Base-by-base conservation (phyloP, 2,888 invertebrate species). In the Caenorhabditis afra region DNA sequence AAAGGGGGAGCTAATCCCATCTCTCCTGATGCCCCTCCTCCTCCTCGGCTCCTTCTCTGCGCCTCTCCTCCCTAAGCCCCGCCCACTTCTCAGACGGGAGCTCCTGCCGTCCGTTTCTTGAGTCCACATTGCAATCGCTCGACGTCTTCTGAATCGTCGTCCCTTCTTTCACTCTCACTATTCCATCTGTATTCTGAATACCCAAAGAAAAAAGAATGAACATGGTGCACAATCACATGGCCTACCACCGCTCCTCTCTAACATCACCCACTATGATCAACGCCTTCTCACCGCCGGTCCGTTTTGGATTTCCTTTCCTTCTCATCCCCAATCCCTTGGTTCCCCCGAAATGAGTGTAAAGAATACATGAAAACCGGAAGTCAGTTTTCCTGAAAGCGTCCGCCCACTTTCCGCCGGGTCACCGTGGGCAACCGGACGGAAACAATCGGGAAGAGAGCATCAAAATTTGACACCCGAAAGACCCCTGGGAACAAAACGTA, bases 141-240 rank as follows among this genome's bases (percentile, higher is more conserved):
- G 41, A 41, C 12, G 41, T 29, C 29, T 29, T 29, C 29, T 29
- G 29, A 44, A 11, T 44, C 44, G 44, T 11, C 44, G 3, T 29
- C 29, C 11, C n/a, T 11, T 44, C 44, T 3, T 3, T 44, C n/a
- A n/a, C n/a, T n/a, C n/a, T n/a, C n/a, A n/a, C 44, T 44, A 10
- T 47, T 10, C 47, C 47, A 16, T n/a, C 44, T 44, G 14, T 44
- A 12, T 29, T 29, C 29, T 29, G 7, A 29, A 29, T 7, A 5
- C 29, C 7, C 4, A 29, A 7, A n/a, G n/a, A n/a, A 3, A 29
- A 16, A 47, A 18, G 10, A 7, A 70, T 61, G 70, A 71, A 71
- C 62, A 71, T 71, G 70, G 70, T 71, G 18, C 68, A 50, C 44
- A 66, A 55, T 44, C 50, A 57, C 37, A 47, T 61, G 10, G 20